Conservation (phyloP, 2,797 vertebrate species). For the Eulemur rubriventer region DNA sequence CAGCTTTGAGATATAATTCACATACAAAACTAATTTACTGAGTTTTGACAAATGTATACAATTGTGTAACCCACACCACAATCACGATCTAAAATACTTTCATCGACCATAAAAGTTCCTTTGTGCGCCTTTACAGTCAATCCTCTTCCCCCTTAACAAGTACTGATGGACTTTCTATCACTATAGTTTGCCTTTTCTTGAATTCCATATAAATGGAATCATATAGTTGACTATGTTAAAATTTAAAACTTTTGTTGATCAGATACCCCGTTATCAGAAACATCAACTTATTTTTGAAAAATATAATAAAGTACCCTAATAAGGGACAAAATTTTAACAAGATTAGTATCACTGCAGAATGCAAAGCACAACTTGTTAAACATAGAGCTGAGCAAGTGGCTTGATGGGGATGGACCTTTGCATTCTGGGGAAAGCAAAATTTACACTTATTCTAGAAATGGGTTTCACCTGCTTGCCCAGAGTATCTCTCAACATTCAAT, state of each 20-base stretch:
- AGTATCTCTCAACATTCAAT: neutral
- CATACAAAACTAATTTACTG: neutral
- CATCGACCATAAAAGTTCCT: neutral
- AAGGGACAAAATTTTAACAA: neutral
- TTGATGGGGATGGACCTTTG: neutral
- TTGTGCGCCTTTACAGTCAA: neutral
- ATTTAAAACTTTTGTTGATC: neutral
- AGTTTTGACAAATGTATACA: neutral
- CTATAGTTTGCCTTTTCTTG: neutral
- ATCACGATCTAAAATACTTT: neutral
- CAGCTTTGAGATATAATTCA: neutral
- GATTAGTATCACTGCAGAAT: neutral
- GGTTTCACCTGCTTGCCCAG: neutral
- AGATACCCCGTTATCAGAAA: neutral
- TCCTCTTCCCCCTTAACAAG: neutral
- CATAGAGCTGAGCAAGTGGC: neutral
- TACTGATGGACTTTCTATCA: neutral
- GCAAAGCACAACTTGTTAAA: neutral
- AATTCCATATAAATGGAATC: slow-evolving; percentile 23
- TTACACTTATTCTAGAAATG: neutral
- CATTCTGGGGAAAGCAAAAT: neutral
- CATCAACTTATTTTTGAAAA: neutral
- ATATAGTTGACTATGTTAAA: neutral
- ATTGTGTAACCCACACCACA: neutral
- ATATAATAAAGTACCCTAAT: neutral